Percentiles rank a stretch among this genome's conserved stretches.
phyloP scores from a whole-genome alignment of 2,797 vertebrate species.

The Enteromius thamalakanensis region DNA sequence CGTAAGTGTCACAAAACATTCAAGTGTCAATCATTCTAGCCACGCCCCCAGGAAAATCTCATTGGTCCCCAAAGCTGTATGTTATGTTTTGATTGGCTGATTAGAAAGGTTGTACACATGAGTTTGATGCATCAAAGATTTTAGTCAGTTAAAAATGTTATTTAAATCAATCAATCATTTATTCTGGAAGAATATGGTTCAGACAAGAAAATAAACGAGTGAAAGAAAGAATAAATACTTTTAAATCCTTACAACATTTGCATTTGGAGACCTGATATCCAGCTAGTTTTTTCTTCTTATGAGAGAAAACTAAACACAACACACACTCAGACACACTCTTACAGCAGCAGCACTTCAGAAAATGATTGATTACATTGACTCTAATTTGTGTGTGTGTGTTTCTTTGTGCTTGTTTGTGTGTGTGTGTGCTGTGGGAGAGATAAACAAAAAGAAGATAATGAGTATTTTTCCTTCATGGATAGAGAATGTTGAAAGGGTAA shows the following conservation, averaged over 20 bases:
- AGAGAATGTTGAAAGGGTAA: slow-evolving; percentile 48
- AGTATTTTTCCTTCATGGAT: slow-evolving; percentile 69
- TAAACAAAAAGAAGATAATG: slow-evolving; percentile 68
- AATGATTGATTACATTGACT: slow-evolving; percentile 43
- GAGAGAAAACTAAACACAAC: slow-evolving; percentile 1
- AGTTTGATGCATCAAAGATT: not conserved
- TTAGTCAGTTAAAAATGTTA: not conserved
- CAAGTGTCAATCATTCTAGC: not conserved
- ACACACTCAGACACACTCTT: not conserved
- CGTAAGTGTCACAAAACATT: not conserved
- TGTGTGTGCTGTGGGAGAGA: slow-evolving; percentile 49
- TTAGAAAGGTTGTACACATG: too few species aligned
- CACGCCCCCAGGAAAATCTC: not conserved
- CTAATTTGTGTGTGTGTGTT: not conserved
- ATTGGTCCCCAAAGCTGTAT: not conserved
- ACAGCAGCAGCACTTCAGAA: slow-evolving; percentile 20
- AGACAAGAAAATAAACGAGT: not conserved
- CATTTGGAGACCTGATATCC: not conserved
- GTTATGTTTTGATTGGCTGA: not conserved
- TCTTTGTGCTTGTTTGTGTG: not conserved
- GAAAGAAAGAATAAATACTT: not conserved
- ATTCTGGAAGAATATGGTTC: not conserved
- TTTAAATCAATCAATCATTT: not conserved
- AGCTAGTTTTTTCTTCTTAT: not conserved
- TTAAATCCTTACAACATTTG: not conserved